A percentile compares a stretch with the other conserved stretches of the same genome.
Evolutionary conservation across 2,113 vertebrate genomes (phyloP).

Genomic region (Symphodus melops): DNA sequence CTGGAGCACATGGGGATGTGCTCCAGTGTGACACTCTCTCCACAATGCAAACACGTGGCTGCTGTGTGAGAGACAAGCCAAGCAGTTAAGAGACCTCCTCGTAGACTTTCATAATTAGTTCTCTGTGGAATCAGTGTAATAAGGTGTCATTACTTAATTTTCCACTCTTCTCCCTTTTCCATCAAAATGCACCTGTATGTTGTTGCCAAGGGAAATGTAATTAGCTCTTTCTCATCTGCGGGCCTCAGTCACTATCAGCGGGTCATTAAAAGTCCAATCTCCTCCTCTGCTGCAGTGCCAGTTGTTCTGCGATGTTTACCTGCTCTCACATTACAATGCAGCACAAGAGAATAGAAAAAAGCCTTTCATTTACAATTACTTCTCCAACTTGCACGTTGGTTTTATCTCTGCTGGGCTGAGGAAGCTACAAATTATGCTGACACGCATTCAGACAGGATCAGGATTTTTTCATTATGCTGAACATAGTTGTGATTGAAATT

Average conservation of each 20-base stretch:
- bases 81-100: background rate
- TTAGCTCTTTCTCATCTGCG: conserved; percentile 46
- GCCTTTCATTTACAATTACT: conserved; percentile 36
- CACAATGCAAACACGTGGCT: conserved; percentile 6
- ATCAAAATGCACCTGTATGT: conserved; percentile 16
- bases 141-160: conserved; percentile 32
- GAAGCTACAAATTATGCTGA: background rate
- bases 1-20: conserved; percentile 13
- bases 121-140: conserved; percentile 5
- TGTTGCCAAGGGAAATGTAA: conserved; percentile 47
- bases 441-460: background rate
- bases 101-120: conserved; percentile 1
- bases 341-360: conserved; percentile 31
- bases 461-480: conserved; percentile 20
- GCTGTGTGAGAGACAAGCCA: background rate
- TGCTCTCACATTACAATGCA: conserved; percentile 35
- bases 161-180: conserved; percentile 3
- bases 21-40: background rate
- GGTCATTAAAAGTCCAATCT: conserved; percentile 52
- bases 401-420: conserved; percentile 26
- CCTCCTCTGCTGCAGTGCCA: conserved; percentile 5
- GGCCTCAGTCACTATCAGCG: conserved; percentile 33
- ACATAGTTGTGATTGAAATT: conserved; percentile 26
- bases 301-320: conserved; percentile 46
- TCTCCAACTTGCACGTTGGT: conserved; percentile 10